Conservation (phyloP, 2,797 vertebrate species). For the Echiichthys vipera region DNA sequence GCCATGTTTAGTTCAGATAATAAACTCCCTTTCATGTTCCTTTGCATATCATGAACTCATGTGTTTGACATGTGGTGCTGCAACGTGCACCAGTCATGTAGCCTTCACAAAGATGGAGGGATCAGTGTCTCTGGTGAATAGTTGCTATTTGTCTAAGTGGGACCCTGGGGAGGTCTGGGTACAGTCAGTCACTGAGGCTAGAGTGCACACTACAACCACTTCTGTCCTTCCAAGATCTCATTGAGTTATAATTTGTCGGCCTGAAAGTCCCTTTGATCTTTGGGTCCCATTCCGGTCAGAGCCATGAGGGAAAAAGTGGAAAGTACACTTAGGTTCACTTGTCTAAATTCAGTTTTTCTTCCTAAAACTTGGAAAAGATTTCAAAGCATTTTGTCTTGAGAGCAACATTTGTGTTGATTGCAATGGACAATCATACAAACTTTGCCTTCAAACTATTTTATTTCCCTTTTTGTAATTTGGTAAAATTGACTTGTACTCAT, state of each 20-base stretch:
- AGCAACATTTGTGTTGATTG: neutral
- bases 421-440: neutral
- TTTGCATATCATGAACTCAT: neutral
- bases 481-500: too few species aligned
- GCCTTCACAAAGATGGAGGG: conserved; percentile 34
- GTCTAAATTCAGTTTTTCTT: neutral
- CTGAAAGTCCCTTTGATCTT: conserved; percentile 15
- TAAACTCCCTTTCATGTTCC: neutral
- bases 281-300: neutral
- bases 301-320: neutral
- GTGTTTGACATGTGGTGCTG: neutral
- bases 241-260: neutral
- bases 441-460: neutral
- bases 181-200: conserved; percentile 1
- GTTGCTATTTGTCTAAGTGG: conserved; percentile 51
- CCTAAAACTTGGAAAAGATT: neutral
- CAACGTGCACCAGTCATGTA: neutral
- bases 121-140: conserved; percentile 52
- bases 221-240: conserved; percentile 7
- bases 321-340: neutral
- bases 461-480: neutral
- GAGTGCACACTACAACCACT: conserved; percentile 5
- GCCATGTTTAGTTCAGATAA: neutral
- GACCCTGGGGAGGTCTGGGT: conserved; percentile 34
- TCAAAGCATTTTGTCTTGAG: neutral